These are phyloP conservation scores for Dryobotodes eremita DNA, from an alignment of 2,888 invertebrate species.

Conservation along the genomic window DNA sequence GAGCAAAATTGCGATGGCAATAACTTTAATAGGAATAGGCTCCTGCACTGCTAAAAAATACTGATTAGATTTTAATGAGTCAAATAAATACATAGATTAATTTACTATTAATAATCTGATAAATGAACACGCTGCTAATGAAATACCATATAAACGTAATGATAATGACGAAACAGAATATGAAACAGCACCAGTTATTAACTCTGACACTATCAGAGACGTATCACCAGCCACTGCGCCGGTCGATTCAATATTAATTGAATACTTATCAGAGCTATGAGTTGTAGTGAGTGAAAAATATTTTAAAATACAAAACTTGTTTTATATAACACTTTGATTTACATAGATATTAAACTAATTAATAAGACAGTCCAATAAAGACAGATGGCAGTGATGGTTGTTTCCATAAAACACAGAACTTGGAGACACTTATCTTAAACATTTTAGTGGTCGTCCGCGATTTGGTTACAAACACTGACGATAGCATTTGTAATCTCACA, in stretches of 20 bases:
- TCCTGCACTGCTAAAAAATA: background rate
- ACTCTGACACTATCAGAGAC: conserved; percentile 66
- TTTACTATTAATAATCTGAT: conserved; percentile 8
- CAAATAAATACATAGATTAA: background rate
- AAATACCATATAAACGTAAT: conserved; percentile 36
- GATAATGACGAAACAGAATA: conserved; percentile 56
- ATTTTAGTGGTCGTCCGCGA: background rate
- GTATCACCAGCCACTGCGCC: conserved; percentile 46
- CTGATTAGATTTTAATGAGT: background rate
- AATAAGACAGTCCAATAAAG: background rate
- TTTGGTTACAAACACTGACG: background rate
- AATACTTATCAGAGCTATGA: conserved; percentile 66
- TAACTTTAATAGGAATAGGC: background rate
- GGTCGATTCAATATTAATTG: conserved; percentile 68
- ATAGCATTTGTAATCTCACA: background rate
- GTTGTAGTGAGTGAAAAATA: conserved; percentile 13
- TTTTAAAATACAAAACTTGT: conserved; percentile 8
- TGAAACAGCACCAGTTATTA: conserved; percentile 60
- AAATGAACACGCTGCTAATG: conserved; percentile 19
- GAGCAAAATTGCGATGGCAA: background rate
- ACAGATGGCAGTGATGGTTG: background rate
- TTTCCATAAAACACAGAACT: no score
- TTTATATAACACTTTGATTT: background rate
- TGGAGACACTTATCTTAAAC: no score
- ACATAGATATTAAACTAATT: background rate